Percentiles rank a stretch among this genome's conserved stretches.
These are phyloP conservation scores for Coronaproctus castanopsis DNA, from an alignment of 2,888 invertebrate species.

Conservation along the genomic window DNA sequence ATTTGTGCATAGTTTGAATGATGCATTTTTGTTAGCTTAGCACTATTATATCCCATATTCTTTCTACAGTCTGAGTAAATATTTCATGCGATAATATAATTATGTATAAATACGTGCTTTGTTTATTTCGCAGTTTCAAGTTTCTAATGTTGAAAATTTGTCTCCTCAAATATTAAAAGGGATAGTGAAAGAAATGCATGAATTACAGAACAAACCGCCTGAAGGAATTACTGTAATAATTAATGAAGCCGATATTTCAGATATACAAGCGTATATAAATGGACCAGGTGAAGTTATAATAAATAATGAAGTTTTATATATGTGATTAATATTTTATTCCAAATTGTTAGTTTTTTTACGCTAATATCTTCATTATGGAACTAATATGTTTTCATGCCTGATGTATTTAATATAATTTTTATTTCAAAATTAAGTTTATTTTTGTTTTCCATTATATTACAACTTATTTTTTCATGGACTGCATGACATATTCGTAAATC, in stretches of 20 bases:
- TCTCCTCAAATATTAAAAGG: constrained; percentile 78
- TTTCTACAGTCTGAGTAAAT: no score
- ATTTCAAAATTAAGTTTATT: neutral
- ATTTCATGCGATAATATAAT: no score
- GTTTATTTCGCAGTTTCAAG: constrained; percentile 29
- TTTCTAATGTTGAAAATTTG: constrained; percentile 84
- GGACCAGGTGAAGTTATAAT: constrained; percentile 43
- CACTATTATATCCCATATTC: no score
- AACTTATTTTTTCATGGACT: neutral
- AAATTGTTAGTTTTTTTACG: neutral
- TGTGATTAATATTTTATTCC: neutral
- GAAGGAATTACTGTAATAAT: constrained; percentile 77
- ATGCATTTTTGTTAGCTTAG: no score
- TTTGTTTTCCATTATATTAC: neutral
- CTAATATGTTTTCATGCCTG: neutral
- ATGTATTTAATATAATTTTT: no score
- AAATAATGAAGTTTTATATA: no score
- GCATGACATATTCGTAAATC: no score
- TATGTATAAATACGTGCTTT: no score
- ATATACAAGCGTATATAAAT: constrained; percentile 77
- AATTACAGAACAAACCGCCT: constrained; percentile 58
- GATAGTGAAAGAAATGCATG: constrained; percentile 71
- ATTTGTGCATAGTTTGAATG: no score
- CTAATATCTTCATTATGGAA: neutral
- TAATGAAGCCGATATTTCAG: constrained; percentile 82